Evolutionary conservation across 2,888 invertebrate species (phyloP).

Genomic region (Noctua pronuba): DNA sequence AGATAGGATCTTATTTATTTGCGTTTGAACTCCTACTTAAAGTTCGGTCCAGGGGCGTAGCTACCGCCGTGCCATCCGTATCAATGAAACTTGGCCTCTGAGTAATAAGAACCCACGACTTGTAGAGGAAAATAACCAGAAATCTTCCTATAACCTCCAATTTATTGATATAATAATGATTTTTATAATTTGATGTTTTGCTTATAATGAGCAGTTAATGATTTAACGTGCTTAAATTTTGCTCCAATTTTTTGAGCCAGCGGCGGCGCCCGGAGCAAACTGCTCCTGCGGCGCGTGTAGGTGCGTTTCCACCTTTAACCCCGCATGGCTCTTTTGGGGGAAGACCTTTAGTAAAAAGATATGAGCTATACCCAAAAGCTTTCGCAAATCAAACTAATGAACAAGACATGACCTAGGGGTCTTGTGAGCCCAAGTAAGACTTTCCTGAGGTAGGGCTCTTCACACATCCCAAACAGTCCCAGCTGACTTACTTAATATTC

Average conservation of each 20-base stretch:
- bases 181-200: too few species aligned
- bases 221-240: too few species aligned
- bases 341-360: background rate
- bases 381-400: background rate
- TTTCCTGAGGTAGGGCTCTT: background rate
- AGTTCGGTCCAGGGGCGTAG: background rate
- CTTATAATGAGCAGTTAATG: too few species aligned
- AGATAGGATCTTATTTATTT: background rate
- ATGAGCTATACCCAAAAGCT: background rate
- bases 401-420: background rate
- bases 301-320: too few species aligned
- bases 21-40: background rate
- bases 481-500: conserved; percentile 50
- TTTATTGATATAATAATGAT: too few species aligned
- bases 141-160: too few species aligned
- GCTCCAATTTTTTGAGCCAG: too few species aligned
- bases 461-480: conserved; percentile 14
- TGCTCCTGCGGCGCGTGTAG: too few species aligned
- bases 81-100: too few species aligned
- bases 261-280: too few species aligned
- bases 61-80: background rate
- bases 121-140: background rate
- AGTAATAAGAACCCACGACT: background rate
- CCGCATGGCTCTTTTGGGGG: background rate
- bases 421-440: background rate